Conservation (phyloP, 2,888 invertebrate genomes). For the Magallana nippona region DNA sequence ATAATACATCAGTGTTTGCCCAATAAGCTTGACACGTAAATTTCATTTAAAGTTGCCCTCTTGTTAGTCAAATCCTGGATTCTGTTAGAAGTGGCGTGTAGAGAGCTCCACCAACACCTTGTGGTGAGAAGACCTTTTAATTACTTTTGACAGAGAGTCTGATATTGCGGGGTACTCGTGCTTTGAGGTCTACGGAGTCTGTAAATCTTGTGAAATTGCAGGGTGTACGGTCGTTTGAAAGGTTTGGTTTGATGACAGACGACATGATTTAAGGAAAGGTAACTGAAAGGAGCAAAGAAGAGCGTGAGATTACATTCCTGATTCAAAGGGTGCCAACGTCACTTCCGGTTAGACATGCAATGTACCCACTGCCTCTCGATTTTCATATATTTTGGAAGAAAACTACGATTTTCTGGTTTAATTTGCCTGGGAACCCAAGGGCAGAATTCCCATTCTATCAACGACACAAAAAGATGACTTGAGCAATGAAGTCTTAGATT, state of each 20-base stretch:
- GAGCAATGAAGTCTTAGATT: conserved; percentile 31
- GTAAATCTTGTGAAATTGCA: conserved; percentile 29
- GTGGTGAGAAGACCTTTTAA: background rate
- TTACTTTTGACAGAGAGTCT: conserved; percentile 19
- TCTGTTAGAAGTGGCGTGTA: conserved; percentile 20
- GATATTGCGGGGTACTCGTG: conserved; percentile 4
- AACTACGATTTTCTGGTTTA: conserved; percentile 3
- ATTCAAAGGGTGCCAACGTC: background rate
- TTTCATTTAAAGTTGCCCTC: conserved; percentile 22
- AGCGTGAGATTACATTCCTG: conserved; percentile 30
- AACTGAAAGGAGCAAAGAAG: conserved; percentile 1
- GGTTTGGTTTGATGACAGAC: conserved; percentile 21
- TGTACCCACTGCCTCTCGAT: background rate
- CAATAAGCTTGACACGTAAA: conserved; percentile 8
- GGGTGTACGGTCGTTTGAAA: conserved; percentile 10
- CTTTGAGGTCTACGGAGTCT: background rate
- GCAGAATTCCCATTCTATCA: conserved; percentile 27
- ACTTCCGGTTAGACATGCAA: background rate
- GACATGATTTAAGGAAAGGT: conserved; percentile 16
- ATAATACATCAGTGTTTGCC: background rate
- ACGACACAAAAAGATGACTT: conserved; percentile 10
- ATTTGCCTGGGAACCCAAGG: conserved; percentile 11
- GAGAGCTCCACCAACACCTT: background rate
- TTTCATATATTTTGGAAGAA: background rate
- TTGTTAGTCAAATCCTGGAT: conserved; percentile 12